Percentiles rank a stretch among this genome's conserved stretches.
Evolutionary conservation across 23 tunicate species (phyloP).

Genomic region (Halocynthia roretzi): DNA sequence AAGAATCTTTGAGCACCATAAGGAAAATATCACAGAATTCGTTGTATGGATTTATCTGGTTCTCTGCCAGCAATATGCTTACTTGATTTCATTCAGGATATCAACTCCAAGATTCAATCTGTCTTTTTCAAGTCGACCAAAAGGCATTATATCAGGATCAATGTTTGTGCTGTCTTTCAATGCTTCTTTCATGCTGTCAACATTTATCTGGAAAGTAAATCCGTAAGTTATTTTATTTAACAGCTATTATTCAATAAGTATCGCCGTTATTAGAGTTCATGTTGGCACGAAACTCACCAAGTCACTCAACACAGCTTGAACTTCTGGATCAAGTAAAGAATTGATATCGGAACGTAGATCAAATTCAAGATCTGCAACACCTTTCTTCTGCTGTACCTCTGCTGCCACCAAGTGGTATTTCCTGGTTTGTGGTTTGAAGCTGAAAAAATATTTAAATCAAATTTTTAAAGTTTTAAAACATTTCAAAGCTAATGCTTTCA

Average conservation of each 20-base stretch:
- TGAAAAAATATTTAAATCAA: slow-evolving; percentile 2
- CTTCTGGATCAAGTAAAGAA: slow-evolving; percentile 51
- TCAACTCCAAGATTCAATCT: slow-evolving; percentile 57
- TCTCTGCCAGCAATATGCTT: not conserved
- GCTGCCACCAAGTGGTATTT: slow-evolving; percentile 92
- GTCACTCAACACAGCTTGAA: slow-evolving; percentile 58
- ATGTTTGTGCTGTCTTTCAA: slow-evolving; percentile 88
- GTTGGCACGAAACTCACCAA: slow-evolving; percentile 30
- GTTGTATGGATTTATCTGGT: no score
- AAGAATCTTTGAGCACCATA: no score
- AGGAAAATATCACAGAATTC: no score
- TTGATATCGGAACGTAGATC: slow-evolving; percentile 82
- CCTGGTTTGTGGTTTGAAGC: slow-evolving; percentile 93
- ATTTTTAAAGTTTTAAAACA: no score
- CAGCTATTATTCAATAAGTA: no score
- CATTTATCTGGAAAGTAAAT: slow-evolving; percentile 51
- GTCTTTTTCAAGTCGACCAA: slow-evolving; percentile 82
- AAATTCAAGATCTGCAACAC: slow-evolving; percentile 93
- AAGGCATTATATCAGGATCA: slow-evolving; percentile 94
- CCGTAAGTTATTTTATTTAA: no score
- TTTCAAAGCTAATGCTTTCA: no score
- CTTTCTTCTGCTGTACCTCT: slow-evolving; percentile 65
- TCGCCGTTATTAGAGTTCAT: no score
- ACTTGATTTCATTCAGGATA: slow-evolving; percentile 81
- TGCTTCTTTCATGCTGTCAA: slow-evolving; percentile 86